These are phyloP conservation scores for Ammodytes marinus DNA, from an alignment of 2,113 vertebrate species.

Conservation along the genomic window DNA sequence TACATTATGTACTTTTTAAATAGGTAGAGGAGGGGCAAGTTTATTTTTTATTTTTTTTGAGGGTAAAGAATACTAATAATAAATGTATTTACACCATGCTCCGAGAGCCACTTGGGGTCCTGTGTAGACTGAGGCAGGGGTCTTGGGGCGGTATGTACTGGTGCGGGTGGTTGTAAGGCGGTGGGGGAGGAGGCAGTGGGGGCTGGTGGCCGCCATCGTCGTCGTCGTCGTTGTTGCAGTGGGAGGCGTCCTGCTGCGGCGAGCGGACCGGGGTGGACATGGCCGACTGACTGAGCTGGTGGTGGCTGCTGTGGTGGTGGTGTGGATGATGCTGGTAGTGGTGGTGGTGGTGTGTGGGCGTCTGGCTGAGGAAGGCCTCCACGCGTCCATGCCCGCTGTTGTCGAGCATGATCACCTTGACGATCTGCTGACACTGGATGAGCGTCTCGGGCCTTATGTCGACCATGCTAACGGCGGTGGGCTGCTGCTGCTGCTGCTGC, in stretches of 20 bases:
- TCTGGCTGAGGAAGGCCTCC: constrained; percentile 94
- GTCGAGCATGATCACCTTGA: constrained; percentile 98
- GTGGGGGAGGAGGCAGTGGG: constrained; percentile 93
- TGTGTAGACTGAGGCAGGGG: constrained; percentile 90
- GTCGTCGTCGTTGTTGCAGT: constrained; percentile 65
- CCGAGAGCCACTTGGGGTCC: constrained; percentile 93
- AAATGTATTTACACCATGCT: constrained; percentile 90
- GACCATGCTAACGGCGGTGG: constrained; percentile 63
- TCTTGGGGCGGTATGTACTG: constrained; percentile 92
- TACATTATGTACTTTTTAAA: constrained; percentile 78
- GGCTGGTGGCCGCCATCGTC: constrained; percentile 87
- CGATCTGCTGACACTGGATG: constrained; percentile 99
- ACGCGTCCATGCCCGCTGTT: constrained; percentile 91
- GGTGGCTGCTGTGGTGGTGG: constrained; percentile 89
- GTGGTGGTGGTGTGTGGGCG: constrained; percentile 92
- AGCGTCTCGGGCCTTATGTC: constrained; percentile 92
- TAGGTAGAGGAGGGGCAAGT: constrained; percentile 27
- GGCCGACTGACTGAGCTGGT: constrained; percentile 89
- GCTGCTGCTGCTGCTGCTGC: constrained; percentile 45
- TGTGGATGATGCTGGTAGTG: constrained; percentile 41
- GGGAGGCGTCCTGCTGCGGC: constrained; percentile 70
- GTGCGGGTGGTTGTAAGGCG: constrained; percentile 96
- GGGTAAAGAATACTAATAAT: constrained; percentile 14
- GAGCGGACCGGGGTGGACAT: constrained; percentile 88
- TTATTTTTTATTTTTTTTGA: constrained; percentile 19